phyloP scores from a whole-genome alignment of 2,113 vertebrate species.

The Pristiophorus japonicus region DNA sequence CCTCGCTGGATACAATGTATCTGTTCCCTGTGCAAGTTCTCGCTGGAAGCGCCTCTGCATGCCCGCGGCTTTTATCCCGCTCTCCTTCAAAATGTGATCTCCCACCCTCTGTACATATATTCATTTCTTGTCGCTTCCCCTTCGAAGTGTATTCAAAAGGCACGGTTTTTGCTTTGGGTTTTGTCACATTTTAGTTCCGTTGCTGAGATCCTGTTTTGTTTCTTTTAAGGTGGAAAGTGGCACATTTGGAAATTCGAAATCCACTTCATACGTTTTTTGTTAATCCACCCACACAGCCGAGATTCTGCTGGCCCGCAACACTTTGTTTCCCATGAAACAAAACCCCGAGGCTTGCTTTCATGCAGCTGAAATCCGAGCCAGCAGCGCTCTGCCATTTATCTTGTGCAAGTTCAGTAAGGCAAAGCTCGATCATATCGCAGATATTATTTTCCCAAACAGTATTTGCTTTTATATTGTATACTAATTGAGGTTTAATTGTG shows the following conservation, averaged over 20 bases:
- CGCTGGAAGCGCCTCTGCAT: background rate
- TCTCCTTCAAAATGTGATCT: background rate
- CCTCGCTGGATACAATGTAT: constrained; percentile 13
- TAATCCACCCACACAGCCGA: background rate
- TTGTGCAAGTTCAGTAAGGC: background rate
- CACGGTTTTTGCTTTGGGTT: background rate
- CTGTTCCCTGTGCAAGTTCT: background rate
- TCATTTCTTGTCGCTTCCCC: too few species aligned
- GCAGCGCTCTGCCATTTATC: background rate
- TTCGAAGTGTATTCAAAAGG: background rate
- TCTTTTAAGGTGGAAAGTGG: background rate
- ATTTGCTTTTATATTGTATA: background rate
- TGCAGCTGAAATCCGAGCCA: constrained; percentile 10
- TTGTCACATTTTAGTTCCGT: background rate
- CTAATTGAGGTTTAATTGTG: constrained; percentile 1
- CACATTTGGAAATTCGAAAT: background rate
- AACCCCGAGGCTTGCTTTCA: background rate
- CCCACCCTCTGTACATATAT: too few species aligned
- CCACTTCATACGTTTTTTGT: background rate
- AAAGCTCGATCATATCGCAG: background rate
- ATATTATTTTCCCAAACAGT: background rate
- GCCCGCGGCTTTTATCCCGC: background rate
- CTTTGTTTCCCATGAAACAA: constrained; percentile 15
- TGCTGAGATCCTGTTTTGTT: background rate
- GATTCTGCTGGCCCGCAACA: background rate